A percentile compares a stretch with the other conserved stretches of the same genome.
Evolutionary conservation across 2,113 vertebrate genomes (phyloP).

Genomic region (Gobiocypris rarus): DNA sequence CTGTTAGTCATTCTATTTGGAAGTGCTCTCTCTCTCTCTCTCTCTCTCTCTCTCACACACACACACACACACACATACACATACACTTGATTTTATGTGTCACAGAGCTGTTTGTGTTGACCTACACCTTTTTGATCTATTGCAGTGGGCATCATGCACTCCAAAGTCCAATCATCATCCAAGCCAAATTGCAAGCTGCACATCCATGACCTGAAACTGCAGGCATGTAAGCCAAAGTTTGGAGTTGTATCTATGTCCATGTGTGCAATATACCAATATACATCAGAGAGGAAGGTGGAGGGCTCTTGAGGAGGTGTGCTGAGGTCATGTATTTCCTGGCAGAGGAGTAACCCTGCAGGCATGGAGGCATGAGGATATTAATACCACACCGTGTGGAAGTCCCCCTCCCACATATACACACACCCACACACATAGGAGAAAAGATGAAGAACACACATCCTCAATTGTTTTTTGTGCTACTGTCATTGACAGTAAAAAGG

Average conservation of each 20-base stretch:
- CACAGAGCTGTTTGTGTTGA: not conserved
- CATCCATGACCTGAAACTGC: not conserved
- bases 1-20: constrained; percentile 11
- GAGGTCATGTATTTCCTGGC: constrained; percentile 56
- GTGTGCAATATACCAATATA: constrained; percentile 23
- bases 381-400: constrained; percentile 57
- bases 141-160: not conserved
- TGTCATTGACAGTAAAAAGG: not conserved
- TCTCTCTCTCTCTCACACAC: not conserved
- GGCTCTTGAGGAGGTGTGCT: constrained; percentile 48
- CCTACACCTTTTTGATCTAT: not conserved
- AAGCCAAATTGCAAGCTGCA: not conserved
- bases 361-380: constrained; percentile 57
- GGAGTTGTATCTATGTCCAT: not conserved
- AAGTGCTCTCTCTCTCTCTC: not conserved
- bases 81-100: not conserved
- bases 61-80: too few relatives aligned
- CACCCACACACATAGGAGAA: constrained; percentile 40
- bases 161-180: not conserved
- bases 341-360: constrained; percentile 54
- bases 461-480: not conserved
- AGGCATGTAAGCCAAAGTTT: not conserved
- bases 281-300: constrained; percentile 31
- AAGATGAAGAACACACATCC: constrained; percentile 38
- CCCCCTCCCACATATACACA: constrained; percentile 52